Conservation (phyloP, 1,140 invertebrate species). For the Bombus terrestris region DNA sequence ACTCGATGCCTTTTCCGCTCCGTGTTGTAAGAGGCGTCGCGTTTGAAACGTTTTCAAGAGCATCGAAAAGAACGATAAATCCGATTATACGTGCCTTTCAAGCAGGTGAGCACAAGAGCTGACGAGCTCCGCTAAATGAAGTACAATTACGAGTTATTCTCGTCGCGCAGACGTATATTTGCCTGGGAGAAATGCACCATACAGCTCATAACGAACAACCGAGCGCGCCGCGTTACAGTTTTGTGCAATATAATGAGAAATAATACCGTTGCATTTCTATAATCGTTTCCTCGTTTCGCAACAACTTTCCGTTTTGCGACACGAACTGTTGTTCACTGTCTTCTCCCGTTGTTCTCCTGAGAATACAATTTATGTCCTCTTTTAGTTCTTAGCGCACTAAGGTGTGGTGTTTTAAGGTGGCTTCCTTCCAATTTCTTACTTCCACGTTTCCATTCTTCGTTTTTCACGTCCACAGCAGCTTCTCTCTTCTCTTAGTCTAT, state of each 20-base stretch:
- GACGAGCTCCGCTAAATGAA: conserved; percentile 43
- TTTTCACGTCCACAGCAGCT: no score
- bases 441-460: no score
- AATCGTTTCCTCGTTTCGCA: conserved; percentile 74
- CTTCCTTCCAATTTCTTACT: no score
- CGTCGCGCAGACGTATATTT: conserved; percentile 32
- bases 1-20: background rate
- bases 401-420: no score
- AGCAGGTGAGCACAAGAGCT: background rate
- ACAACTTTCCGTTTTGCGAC: conserved; percentile 55
- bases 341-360: conserved; percentile 4
- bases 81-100: conserved; percentile 19
- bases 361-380: background rate
- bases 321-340: background rate
- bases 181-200: conserved; percentile 22
- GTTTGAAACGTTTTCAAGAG: background rate
- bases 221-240: conserved; percentile 50
- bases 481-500: no score
- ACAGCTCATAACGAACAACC: no score
- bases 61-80: conserved; percentile 15
- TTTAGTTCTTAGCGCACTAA: no score
- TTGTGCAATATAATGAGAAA: conserved; percentile 55
- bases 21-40: background rate
- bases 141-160: conserved; percentile 46
- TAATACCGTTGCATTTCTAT: conserved; percentile 67